Conservation (phyloP, 2,888 invertebrate species). For the Sminthurinus aureus region DNA sequence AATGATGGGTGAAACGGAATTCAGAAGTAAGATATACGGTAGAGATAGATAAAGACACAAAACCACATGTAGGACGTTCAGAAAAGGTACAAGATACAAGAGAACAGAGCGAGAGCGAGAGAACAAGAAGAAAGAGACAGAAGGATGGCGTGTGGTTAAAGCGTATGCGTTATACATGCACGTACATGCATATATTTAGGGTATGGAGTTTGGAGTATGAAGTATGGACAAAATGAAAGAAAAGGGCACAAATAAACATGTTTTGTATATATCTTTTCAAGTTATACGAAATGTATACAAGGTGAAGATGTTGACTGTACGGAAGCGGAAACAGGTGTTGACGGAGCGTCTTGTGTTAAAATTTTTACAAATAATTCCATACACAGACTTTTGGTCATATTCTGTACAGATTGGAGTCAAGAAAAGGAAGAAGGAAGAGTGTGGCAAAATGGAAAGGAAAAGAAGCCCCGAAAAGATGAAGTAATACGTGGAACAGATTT, state of each 20-base stretch:
- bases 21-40: not conserved
- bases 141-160: not conserved
- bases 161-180: not conserved
- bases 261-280: not conserved
- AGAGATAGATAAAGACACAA: not conserved
- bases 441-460: not conserved
- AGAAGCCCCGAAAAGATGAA: not conserved
- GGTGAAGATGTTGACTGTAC: not conserved
- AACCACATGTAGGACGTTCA: not conserved
- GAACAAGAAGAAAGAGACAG: not conserved
- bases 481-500: not conserved
- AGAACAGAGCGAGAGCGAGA: not conserved
- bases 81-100: no score
- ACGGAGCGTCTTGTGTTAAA: not conserved
- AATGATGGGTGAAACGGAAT: constrained; percentile 7
- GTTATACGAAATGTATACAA: not conserved
- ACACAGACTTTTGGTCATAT: not conserved
- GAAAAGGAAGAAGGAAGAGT: not conserved
- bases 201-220: no score
- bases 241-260: not conserved
- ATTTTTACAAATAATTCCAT: not conserved
- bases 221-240: no score
- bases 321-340: constrained; percentile 18
- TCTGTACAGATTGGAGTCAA: not conserved
- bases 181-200: not conserved